Base-by-base conservation (phyloP, 2,113 vertebrate species). In the Tautogolabrus adspersus region DNA sequence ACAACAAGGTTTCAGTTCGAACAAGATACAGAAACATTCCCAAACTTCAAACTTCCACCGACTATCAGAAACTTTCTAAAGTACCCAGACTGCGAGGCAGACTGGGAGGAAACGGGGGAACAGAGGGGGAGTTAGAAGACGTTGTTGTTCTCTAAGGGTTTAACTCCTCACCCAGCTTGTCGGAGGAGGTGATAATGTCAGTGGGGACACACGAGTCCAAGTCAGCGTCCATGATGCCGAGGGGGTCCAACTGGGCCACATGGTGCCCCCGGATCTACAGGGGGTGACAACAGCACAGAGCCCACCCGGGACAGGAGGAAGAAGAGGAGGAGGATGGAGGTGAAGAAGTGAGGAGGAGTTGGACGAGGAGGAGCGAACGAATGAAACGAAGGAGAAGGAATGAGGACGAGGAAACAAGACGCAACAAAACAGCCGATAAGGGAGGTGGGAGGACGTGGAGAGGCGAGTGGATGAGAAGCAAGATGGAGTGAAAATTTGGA, bases 201-300 rank as follows among this genome's bases (percentile, higher is more conserved):
- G 96, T 96, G 91, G 98, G 98, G 90, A 99, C 96, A 89, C 95
- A 96, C 78, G 97, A 98, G 92, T 99, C 97, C 97, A 99, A 96
- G 96, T 99, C 98, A 59, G 98, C 98, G 94, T 99, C 98, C 97
- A 99, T 96, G 94, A 99, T 99, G 94, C 98, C 98, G 90, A 99
- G 95, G 66, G 98, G 98, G 94, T 99, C 98, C 95, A 99, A 96
- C 91, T 99, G 98, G 91, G 98, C 97, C 95, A 99, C 98, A 93
- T 99, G 98, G 92, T 99, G 98, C 95, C 98, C 98, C 89, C 98
- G 98, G 92, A 99, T 99, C 98, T 99, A 97, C 85, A 95, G 86
- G 84, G 76, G 70, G 82, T 1, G 77, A 88, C 75, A 85, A 89
- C 60, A 89, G 77, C 34, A 83, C 68, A 87, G 80, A 89, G 66